phyloP scores from a whole-genome alignment of 2,797 vertebrate species.

The Pseudocheirus occidentalis region DNA sequence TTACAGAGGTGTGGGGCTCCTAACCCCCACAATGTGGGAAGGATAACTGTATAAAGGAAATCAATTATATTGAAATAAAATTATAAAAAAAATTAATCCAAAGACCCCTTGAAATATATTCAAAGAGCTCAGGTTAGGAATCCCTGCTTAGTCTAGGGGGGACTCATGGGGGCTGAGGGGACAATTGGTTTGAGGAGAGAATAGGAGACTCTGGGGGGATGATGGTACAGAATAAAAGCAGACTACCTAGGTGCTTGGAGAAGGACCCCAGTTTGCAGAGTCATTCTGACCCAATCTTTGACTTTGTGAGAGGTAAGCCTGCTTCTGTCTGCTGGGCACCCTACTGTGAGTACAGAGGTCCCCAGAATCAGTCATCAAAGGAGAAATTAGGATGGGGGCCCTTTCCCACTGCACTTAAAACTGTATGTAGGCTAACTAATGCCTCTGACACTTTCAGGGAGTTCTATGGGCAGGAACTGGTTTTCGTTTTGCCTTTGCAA shows the following conservation, averaged over 20 bases:
- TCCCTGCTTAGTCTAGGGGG: not conserved
- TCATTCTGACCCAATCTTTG: not conserved
- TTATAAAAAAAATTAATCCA: not conserved
- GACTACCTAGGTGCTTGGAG: not conserved
- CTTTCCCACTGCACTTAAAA: not conserved
- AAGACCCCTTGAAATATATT: not conserved
- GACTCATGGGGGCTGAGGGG: not conserved
- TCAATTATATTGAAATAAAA: not conserved
- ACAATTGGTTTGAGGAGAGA: not conserved
- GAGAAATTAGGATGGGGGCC: not conserved
- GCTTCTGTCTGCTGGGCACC: not conserved
- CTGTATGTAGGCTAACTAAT: not conserved
- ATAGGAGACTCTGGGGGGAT: not conserved
- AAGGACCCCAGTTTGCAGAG: not conserved
- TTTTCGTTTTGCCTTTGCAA: not conserved
- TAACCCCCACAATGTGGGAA: not conserved
- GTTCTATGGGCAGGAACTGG: not conserved
- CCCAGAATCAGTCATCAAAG: not conserved
- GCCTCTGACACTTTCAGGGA: not conserved
- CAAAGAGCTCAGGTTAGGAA: not conserved
- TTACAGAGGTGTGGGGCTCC: not conserved
- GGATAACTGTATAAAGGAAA: not conserved
- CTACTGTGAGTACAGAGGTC: not conserved
- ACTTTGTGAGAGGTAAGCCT: not conserved
- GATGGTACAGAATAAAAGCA: not conserved